Evolutionary conservation across 23 tunicate species (phyloP), one percentile per base, ranked within the genome.

Genomic region (Ciona savignyi): DNA sequence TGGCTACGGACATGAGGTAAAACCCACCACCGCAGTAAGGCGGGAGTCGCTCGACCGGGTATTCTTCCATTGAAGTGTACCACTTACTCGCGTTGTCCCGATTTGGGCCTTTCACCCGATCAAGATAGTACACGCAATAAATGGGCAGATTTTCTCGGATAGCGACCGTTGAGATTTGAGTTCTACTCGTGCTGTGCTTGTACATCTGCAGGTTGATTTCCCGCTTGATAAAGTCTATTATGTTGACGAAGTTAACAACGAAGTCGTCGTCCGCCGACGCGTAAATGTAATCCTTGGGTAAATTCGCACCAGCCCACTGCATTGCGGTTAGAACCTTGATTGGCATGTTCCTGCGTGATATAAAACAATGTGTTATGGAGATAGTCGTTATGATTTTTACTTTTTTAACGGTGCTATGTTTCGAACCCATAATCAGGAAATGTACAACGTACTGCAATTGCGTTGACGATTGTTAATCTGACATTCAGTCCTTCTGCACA

Each of bases 21-120:
- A 85, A 81, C 30, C 95, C 95, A 1, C 83, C 95, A 29, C 95
- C 78, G 62, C 95, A 87, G 74, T 87, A 87, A 4, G 95, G 85
- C 24, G 95, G 95, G 33, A 56, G 73, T 11, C 67, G 70, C 28
- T 80, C 70, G 34, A 71, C 27, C 3, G 77, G 31, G 62, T 80
- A 80, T 61, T 70, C 84, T 62, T 51, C 63, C 2, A 34, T 32
- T 3, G 74, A 35, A 11, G 71, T 49, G 29, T 34, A 70, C 77
- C 84, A 71, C 27, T 80, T 80, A 70, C 84, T 80, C 9, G 71
- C 1, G 33, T 70, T 70, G 62, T 80, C 77, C 25, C 84, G 27
- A 42, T 80, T 71, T 1, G 84, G 84, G 34, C 66, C 84, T 19
- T 27, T 56, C 20, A 73, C 65, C 11, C 25, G 30, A 34, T 81